Evolutionary conservation across 1,140 invertebrate genomes (phyloP).

Genomic region (Calephelis virginiensis): DNA sequence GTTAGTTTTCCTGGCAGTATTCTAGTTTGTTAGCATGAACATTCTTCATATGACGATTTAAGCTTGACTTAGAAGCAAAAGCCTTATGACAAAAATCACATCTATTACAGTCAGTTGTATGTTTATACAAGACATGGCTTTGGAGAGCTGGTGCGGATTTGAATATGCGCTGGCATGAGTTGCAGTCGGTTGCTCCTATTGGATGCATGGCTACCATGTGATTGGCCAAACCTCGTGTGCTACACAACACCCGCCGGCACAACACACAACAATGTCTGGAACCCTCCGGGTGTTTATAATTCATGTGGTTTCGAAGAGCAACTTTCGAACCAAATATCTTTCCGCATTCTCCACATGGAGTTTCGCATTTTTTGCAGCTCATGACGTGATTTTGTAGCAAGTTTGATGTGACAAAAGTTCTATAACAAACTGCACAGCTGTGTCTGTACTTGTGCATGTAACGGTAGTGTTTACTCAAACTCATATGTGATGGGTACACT

Average conservation of each 20-base stretch:
- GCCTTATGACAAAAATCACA: constrained; percentile 47
- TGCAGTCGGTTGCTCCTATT: constrained; percentile 39
- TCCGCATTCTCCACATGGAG: constrained; percentile 43
- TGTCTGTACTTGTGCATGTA: constrained; percentile 54
- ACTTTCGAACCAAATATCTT: constrained; percentile 48
- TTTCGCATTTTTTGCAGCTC: constrained; percentile 37
- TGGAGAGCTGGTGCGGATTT: constrained; percentile 43
- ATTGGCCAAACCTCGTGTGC: constrained; percentile 42
- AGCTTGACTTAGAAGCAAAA: constrained; percentile 34
- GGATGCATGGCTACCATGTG: constrained; percentile 49
- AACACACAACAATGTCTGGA: constrained; percentile 43
- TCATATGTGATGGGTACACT: constrained; percentile 48
- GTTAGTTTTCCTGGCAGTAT: neutral
- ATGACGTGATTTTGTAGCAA: constrained; percentile 35
- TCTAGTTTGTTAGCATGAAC: constrained; percentile 3
- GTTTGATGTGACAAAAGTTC: constrained; percentile 40
- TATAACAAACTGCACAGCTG: constrained; percentile 53
- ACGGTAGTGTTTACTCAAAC: constrained; percentile 52
- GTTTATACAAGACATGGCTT: constrained; percentile 50
- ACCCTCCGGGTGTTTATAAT: constrained; percentile 50
- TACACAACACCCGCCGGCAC: constrained; percentile 48
- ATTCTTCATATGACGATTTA: constrained; percentile 32
- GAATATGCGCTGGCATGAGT: constrained; percentile 42
- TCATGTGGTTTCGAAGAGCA: constrained; percentile 53
- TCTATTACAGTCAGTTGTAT: constrained; percentile 34